These are phyloP conservation scores for Caenorhabditis sp. DNA, from an alignment of 2,888 invertebrate genomes.

Conservation along the genomic window DNA sequence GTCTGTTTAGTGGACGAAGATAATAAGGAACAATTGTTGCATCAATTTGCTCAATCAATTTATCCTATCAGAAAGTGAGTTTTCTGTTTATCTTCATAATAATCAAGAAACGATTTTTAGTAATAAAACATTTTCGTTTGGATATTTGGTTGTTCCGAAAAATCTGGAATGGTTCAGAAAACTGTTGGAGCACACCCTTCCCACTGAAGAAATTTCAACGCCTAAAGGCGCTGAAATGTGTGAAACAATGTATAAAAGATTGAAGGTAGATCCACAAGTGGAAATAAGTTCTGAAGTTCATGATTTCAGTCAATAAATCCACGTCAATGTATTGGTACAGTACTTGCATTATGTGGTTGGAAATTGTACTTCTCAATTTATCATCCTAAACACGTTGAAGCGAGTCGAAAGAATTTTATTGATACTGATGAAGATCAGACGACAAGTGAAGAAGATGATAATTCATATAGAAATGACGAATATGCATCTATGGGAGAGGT, in stretches of 20 bases:
- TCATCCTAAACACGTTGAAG: slow-evolving; percentile 89
- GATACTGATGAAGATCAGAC: slow-evolving; percentile 34
- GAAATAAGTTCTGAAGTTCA: not conserved
- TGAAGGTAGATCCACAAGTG: slow-evolving; percentile 38
- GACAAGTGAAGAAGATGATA: slow-evolving; percentile 22
- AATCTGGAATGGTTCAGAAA: slow-evolving; percentile 92
- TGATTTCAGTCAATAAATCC: slow-evolving; percentile 81
- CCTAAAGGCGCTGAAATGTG: slow-evolving; percentile 25
- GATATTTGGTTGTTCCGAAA: slow-evolving; percentile 89
- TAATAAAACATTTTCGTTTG: slow-evolving; percentile 94
- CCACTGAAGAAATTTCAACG: slow-evolving; percentile 70
- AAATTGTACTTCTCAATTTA: slow-evolving; percentile 98
- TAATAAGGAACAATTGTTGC: slow-evolving; percentile 84
- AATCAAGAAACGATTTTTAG: slow-evolving; percentile 74
- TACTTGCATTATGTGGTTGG: slow-evolving; percentile 92
- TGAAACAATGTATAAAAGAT: slow-evolving; percentile 46
- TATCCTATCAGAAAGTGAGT: slow-evolving; percentile 93
- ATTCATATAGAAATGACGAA: slow-evolving; percentile 34
- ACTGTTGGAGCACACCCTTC: slow-evolving; percentile 85
- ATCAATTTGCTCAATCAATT: slow-evolving; percentile 89
- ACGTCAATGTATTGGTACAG: slow-evolving; percentile 94
- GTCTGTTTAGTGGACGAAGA: slow-evolving; percentile 88
- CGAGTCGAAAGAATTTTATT: slow-evolving; percentile 33
- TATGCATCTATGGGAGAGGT: slow-evolving; percentile 39
- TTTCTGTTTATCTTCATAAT: not conserved